A percentile compares a stretch with the other conserved stretches of the same genome.
Evolutionary conservation across 2,888 invertebrate genomes (phyloP).

Genomic region (Lycophotia porphyrea): DNA sequence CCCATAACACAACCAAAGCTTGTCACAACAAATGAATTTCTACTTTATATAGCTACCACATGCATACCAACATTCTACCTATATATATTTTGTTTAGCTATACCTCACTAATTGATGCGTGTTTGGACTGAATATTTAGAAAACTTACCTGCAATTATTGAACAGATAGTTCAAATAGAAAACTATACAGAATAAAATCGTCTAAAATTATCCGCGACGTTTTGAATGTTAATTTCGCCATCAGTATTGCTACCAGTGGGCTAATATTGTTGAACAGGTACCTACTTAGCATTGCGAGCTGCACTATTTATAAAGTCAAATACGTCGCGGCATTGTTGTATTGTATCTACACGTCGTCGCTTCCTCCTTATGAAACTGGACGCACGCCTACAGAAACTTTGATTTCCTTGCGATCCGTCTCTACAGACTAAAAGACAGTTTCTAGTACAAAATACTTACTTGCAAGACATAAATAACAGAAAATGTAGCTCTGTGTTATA

Average conservation of each 20-base stretch:
- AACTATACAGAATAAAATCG: constrained; percentile 26
- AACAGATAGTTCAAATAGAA: neutral
- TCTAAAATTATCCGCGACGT: constrained; percentile 25
- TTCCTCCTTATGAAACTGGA: constrained; percentile 83
- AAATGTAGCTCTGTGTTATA: neutral
- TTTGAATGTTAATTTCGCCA: constrained; percentile 60
- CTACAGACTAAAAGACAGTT: constrained; percentile 59
- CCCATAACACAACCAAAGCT: neutral
- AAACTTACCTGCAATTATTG: too few species aligned
- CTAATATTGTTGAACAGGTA: constrained; percentile 70
- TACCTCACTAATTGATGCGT: neutral
- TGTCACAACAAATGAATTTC: neutral
- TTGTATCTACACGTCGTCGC: constrained; percentile 80
- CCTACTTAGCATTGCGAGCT: constrained; percentile 75
- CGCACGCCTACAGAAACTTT: constrained; percentile 75
- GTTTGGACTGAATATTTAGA: constrained; percentile 1
- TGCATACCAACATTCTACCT: neutral
- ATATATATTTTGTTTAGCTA: neutral
- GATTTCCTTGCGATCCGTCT: constrained; percentile 79
- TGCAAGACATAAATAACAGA: neutral
- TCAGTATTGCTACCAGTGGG: constrained; percentile 48
- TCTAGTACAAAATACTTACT: neutral
- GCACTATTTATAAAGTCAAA: constrained; percentile 88
- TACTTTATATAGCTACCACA: neutral
- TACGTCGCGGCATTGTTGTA: constrained; percentile 87